These are phyloP conservation scores for Caenorhabditis sp. DNA, from an alignment of 2,888 invertebrate species.

Conservation along the genomic window DNA sequence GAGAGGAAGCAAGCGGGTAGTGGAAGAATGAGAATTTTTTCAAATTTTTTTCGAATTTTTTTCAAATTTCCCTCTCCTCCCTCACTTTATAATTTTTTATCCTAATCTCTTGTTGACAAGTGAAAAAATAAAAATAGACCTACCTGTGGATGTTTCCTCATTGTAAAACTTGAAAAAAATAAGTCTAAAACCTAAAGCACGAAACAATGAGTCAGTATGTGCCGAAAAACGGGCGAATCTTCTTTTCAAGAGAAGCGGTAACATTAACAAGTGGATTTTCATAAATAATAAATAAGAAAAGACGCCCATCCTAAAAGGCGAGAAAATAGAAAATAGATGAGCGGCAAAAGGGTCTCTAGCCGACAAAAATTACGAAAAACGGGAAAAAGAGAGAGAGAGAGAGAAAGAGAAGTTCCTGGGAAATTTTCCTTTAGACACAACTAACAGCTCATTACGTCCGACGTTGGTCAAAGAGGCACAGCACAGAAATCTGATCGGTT, in stretches of 20 bases:
- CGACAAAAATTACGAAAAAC: too few relatives aligned
- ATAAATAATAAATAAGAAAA: conserved; percentile 56
- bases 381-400: too few relatives aligned
- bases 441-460: conserved; percentile 55
- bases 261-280: conserved; percentile 57
- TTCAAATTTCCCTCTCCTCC: background rate
- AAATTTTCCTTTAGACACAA: conserved; percentile 10
- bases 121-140: conserved; percentile 16
- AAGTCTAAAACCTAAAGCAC: background rate
- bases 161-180: background rate
- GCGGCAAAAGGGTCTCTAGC: too few relatives aligned
- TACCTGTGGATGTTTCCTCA: conserved; percentile 48
- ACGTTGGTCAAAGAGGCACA: too few relatives aligned
- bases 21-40: background rate
- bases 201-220: conserved; percentile 12
- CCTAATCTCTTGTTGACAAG: too few relatives aligned
- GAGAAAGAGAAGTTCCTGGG: too few relatives aligned
- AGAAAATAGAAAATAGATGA: conserved; percentile 24
- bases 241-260: conserved; percentile 20
- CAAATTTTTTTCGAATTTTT: background rate
- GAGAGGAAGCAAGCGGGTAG: background rate
- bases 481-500: conserved; percentile 54
- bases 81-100: background rate
- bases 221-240: conserved; percentile 6
- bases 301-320: background rate